Percentiles rank a stretch among this genome's conserved stretches.
phyloP scores from a whole-genome alignment of 2,113 vertebrate genomes.

The Zapornia atra region DNA sequence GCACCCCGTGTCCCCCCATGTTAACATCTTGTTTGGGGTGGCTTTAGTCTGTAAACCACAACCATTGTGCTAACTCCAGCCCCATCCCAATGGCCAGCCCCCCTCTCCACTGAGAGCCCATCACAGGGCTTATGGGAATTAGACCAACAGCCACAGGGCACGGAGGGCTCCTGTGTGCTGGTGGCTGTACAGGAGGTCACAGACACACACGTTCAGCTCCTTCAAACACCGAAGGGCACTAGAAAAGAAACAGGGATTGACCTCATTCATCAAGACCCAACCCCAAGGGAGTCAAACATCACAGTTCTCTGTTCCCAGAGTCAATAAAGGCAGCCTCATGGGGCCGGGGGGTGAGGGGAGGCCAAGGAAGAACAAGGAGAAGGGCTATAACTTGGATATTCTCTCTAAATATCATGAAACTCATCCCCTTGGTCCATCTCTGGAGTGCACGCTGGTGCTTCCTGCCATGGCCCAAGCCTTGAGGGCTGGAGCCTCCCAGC shows the following conservation, averaged over 20 bases:
- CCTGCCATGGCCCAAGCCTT: accelerated
- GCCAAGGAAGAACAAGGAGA: neutral
- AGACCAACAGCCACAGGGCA: neutral
- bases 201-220: neutral
- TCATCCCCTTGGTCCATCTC: neutral
- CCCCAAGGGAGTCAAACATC: neutral
- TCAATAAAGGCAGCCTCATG: accelerated
- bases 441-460: neutral
- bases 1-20: accelerated
- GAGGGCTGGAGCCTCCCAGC: neutral
- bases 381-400: neutral
- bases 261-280: too few relatives aligned
- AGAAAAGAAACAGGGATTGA: neutral
- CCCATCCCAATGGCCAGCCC: neutral
- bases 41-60: neutral
- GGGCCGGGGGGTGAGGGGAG: too few relatives aligned
- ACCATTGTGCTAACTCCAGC: neutral
- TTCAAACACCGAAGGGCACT: accelerated
- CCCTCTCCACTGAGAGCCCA: neutral
- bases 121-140: neutral
- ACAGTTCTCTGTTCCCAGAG: neutral
- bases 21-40: neutral
- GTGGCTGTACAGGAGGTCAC: neutral
- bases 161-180: accelerated
- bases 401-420: neutral